Evolutionary conservation across 2,797 vertebrate species (phyloP).

Genomic region (Gadopsis marmoratus): DNA sequence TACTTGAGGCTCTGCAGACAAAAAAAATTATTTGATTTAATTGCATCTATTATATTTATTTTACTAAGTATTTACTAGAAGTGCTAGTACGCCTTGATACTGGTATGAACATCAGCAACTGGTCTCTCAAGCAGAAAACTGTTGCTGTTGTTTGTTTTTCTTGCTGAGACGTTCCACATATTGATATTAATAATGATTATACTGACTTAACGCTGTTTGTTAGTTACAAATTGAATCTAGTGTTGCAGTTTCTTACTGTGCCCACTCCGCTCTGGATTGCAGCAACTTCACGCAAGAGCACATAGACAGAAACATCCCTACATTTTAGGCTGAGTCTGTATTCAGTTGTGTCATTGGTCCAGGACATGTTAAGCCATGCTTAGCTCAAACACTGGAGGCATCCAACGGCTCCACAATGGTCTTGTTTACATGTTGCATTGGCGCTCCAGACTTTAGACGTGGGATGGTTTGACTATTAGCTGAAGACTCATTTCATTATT

Average conservation of each 20-base stretch:
- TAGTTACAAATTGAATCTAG: not conserved
- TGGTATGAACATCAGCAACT: not conserved
- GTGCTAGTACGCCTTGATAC: not conserved
- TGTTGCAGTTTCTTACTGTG: not conserved
- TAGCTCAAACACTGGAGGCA: not conserved
- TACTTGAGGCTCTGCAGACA: not conserved
- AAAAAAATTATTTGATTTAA: not conserved
- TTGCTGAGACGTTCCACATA: not conserved
- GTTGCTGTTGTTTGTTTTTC: not conserved
- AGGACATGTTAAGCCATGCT: not conserved
- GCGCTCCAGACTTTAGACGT: slow-evolving; percentile 8
- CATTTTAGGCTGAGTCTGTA: not conserved
- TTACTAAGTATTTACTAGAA: not conserved
- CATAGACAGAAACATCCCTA: not conserved
- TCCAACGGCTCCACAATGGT: not conserved
- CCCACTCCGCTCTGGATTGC: not conserved
- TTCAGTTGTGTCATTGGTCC: not conserved
- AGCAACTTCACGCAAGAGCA: not conserved
- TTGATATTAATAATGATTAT: not conserved
- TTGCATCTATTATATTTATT: not conserved
- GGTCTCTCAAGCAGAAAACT: not conserved
- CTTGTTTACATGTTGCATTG: not conserved
- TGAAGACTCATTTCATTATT: slow-evolving; percentile 1
- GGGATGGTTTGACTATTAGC: not conserved
- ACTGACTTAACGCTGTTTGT: not conserved